phyloP scores from a whole-genome alignment of 2,888 invertebrate genomes.

The Archaeoteleia sp. region DNA sequence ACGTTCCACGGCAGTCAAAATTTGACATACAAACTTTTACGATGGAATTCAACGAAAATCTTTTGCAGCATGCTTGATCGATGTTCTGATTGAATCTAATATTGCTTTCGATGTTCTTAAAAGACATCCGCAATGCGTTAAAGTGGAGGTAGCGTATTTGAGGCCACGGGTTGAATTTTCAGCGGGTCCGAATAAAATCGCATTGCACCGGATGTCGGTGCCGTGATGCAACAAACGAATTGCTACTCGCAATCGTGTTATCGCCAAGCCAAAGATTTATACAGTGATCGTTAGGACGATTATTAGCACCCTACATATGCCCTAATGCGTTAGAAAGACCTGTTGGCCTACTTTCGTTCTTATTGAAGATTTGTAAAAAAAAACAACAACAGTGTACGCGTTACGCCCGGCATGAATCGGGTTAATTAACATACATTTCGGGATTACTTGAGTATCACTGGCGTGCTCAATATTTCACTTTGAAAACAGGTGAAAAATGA shows the following conservation, averaged over 20 bases:
- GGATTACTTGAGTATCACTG: background rate
- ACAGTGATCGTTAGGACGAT: constrained; percentile 23
- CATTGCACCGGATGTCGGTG: constrained; percentile 7
- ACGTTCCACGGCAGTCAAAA: no score
- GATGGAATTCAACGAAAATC: no score
- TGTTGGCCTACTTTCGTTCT: no score
- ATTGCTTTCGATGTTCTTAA: background rate
- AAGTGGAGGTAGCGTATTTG: constrained; percentile 2
- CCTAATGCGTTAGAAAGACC: no score
- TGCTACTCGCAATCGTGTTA: constrained; percentile 16
- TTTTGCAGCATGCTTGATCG: no score
- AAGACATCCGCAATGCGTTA: constrained; percentile 8
- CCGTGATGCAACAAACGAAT: constrained; percentile 10
- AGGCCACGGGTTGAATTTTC: constrained; percentile 3
- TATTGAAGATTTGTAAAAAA: no score
- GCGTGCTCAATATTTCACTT: background rate
- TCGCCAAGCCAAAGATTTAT: constrained; percentile 11
- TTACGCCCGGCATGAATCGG: no score
- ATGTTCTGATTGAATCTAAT: no score
- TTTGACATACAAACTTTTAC: no score
- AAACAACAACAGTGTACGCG: no score
- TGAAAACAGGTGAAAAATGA: constrained; percentile 7
- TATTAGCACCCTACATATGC: no score
- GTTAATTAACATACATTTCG: no score
- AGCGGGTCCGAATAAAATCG: constrained; percentile 16